Evolutionary conservation across 92 coral and sea anemone genomes (phyloP), one percentile per base, ranked within the genome.

Genomic region (Porites cylindrica): DNA sequence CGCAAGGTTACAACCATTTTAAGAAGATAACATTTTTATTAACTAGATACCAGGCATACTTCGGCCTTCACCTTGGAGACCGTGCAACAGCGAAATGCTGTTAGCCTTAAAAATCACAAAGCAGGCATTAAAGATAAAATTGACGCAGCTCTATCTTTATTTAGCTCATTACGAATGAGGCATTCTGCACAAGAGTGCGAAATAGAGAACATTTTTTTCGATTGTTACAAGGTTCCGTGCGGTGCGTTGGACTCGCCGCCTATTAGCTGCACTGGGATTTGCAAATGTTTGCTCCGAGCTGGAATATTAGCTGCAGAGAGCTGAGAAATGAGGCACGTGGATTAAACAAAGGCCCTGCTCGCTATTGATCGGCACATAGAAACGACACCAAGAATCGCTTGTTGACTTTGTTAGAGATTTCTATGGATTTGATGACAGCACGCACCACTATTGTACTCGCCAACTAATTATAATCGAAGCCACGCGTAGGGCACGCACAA

Each of bases 401-500:
- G 89, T 88, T 88, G 89, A 89, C 94, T 88, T 82, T 88, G 92
- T 91, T 77, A 91, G 76, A 78, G 81, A 72, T 89, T 82, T 91
- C 79, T 60, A 61, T 58, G 56, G 72, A 72, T 54, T 73, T 66
- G 78, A 83, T 92, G 93, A 71, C 93, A 94, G 88, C 93, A 92
- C 95, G 85, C 91, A 82, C 90, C 72, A 78, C 85, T 89, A 95
- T 93, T 95, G 96, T 95, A 81, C 75, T 63, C 76, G 64, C 82
- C 84, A 77, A 81, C 96, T 93, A 87, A 93, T 91, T 88, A 95
- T 90, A 85, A 88, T 83, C 72, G 88, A 66, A 64, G 94, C 96
- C 98, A 95, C 96, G 98, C 98, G 98, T 78, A 84, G 72, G 91
- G 69, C 89, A 89, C 87, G 95, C 95, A 94, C 92, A 92, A 91